Evolutionary conservation across 2,113 vertebrate species (phyloP), one percentile per base, ranked within the genome.

Genomic region (Arizona elegans): DNA sequence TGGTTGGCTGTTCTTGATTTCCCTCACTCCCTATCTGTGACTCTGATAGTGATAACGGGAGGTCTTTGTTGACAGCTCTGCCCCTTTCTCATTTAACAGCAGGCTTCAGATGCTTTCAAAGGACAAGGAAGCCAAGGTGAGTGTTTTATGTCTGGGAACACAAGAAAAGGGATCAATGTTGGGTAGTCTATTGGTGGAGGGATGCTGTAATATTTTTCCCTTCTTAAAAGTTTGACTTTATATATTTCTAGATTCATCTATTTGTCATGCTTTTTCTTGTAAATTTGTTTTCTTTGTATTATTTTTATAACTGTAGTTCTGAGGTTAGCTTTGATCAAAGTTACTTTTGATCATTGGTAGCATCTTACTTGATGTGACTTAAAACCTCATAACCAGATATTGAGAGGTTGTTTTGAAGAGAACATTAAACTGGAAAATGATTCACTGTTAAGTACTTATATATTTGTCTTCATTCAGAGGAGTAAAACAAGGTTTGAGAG

Each of bases 1-100:
- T 62, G 96, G 96, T 98, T 98, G 98, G 98, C 96, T 97, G 95
- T 54, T 43, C 85, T 90, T 0, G 0, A 94, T 95, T 91, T 92
- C 94, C 96, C 93, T 95, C 91, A 93, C 92, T 93, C 94, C 93
- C 92, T 96, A 95, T 95, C 94, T 94, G 90, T 93, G 93, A 88
- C 93, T 19, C 91, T 59, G 89, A 65, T 6, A 10, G 91, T 29
- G 88, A 85, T 5, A 70, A 15, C 93, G 5, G 8, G 1, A 89
- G 91, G 90, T 95, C 90, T 93, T 89, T 90, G 33, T 3, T 2
- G 85, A 75, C 0, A 15, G 90, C 0, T 1, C 53, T 95, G 59
- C 2, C 88, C 62, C 8, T 54, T 3, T 24, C 58, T 33, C 87
- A 54, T 91, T 92, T 91, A 91, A 15, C 6, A 8, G 62, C 11